Base-by-base conservation (phyloP, 2,888 invertebrate species). In the Lasioglossum malachurum region DNA sequence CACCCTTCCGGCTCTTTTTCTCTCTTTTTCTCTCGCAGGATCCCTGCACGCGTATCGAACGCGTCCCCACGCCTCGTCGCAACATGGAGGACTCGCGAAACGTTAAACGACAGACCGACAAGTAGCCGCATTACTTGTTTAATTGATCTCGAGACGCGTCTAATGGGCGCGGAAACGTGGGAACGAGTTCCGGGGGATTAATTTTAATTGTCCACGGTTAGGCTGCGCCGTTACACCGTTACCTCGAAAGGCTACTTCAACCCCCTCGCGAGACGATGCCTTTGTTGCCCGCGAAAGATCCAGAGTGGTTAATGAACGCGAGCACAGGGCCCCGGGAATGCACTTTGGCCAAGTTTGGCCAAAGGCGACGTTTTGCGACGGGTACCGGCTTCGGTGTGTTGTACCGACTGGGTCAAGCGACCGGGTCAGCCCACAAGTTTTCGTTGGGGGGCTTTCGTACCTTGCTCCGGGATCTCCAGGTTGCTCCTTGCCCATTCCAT, bases 141-240 rank as follows among this genome's bases (percentile, higher is more conserved):
- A 81, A 87, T 83, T 79, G 80, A 86, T 86, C 76, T 80, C 79
- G 78, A 75, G 67, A 77, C 38, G 75, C 46, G 38, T 73, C 79
- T 73, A 85, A 83, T 57, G 53, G 72, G 14, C 72, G 14, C 31
- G 23, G 44, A 23, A 53, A 84, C 74, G 84, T 86, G 85, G 84
- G 84, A 86, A 86, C 76, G 31, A 19, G 49, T 73, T 73, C 19
- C 49, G 49, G 35, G 23, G 27, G 57, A 44, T 78, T n/a, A 60
- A 53, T 72, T 71, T 75, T 75, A 46, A 64, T 57, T 23, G 76
- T 49, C 71, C n/a, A 38, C 38, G 38, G 23, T 46, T 69, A 49
- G 77, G 53, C 49, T 35, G 38, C 49, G 10, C 16, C 16, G 60
- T 16, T 64, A 31, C 38, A 38, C 27, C 49, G 38, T 38, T 38